phyloP scores from a whole-genome alignment of 1,140 invertebrate species.

The Idris sp. region DNA sequence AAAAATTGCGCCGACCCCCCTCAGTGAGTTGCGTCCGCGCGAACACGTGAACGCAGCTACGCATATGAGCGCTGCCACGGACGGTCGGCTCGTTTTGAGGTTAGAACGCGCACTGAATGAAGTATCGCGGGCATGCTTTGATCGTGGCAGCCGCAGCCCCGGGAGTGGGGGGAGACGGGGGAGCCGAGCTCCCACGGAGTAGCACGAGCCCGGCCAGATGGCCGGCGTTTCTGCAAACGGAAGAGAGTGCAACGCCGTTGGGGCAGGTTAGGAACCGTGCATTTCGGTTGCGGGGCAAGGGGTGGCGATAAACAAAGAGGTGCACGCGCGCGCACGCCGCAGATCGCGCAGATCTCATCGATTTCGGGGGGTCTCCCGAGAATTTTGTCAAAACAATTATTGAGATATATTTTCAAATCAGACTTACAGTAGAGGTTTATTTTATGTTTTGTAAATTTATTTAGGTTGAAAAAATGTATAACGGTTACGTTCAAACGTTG shows the following conservation, averaged over 20 bases:
- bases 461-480: no score
- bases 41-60: slow-evolving; percentile 49
- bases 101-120: slow-evolving; percentile 48
- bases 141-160: slow-evolving; percentile 33
- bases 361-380: no score
- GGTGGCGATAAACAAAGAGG: no score
- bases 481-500: no score
- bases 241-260: slow-evolving; percentile 23
- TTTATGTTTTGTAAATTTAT: no score
- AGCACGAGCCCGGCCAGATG: slow-evolving; percentile 42
- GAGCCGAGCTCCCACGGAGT: slow-evolving; percentile 18
- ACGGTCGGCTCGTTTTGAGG: slow-evolving; percentile 50
- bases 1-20: slow-evolving; percentile 15
- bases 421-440: no score
- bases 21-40: slow-evolving; percentile 25
- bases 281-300: slow-evolving; percentile 7
- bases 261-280: slow-evolving; percentile 38
- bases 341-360: no score
- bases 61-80: slow-evolving; percentile 42
- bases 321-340: not conserved
- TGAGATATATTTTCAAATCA: no score
- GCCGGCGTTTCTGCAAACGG: slow-evolving; percentile 35
- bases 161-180: slow-evolving; percentile 14
- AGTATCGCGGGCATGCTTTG: slow-evolving; percentile 38
- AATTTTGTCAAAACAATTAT: no score